Percentiles rank a stretch among this genome's conserved stretches.
These are phyloP conservation scores for Parasteatoda tepidariorum DNA, from an alignment of 1,140 invertebrate species.

Conservation along the genomic window DNA sequence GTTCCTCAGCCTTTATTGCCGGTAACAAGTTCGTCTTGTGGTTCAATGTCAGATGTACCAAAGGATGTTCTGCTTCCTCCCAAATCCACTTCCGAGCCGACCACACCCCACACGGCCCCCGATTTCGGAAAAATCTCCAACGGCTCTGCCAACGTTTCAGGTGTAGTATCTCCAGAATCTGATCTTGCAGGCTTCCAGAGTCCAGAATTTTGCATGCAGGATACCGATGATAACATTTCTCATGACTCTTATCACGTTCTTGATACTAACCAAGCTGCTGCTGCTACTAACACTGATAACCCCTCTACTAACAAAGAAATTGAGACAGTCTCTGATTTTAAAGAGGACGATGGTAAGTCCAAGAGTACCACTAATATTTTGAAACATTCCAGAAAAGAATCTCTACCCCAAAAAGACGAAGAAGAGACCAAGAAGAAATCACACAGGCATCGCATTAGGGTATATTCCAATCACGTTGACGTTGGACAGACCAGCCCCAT, in stretches of 20 bases:
- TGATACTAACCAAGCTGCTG: constrained; percentile 36
- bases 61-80: not conserved
- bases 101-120: constrained; percentile 29
- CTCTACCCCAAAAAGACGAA: constrained; percentile 2
- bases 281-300: constrained; percentile 40
- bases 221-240: constrained; percentile 58
- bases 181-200: constrained; percentile 22
- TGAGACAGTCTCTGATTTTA: not conserved
- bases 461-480: constrained; percentile 18
- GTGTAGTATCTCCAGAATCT: constrained; percentile 3
- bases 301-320: constrained; percentile 1
- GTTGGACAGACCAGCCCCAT: constrained; percentile 42
- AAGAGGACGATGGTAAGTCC: constrained; percentile 9
- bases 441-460: constrained; percentile 15
- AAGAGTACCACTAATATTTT: not conserved
- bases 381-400: not conserved
- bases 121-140: not conserved
- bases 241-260: constrained; percentile 55
- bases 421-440: constrained; percentile 12
- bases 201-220: constrained; percentile 30
- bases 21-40: constrained; percentile 63
- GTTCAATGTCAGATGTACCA: constrained; percentile 58
- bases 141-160: not conserved
- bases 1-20: constrained; percentile 66
- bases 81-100: constrained; percentile 42